Conservation (phyloP, 2,797 vertebrate genomes). For the Monodelphis domestica region DNA sequence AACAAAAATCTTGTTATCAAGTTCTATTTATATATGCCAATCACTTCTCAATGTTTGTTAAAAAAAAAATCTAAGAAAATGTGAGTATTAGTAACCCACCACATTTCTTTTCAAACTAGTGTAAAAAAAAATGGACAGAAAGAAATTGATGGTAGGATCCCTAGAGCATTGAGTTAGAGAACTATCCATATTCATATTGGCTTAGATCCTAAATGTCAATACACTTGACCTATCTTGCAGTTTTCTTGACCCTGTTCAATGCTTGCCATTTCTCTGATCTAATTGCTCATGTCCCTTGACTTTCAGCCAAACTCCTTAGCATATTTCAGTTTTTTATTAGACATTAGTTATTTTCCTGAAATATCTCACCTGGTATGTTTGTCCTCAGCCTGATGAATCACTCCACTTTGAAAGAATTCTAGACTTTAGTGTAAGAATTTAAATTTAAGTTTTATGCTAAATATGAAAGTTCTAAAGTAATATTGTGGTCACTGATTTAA, state of each 20-base stretch:
- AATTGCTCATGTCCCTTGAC: not conserved
- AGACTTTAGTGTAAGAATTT: constrained; percentile 13
- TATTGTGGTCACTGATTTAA: too few relatives aligned
- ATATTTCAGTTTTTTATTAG: not conserved
- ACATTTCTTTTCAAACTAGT: constrained; percentile 50
- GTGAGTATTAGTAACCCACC: constrained; percentile 54
- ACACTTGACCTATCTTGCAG: not conserved
- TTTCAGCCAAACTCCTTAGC: not conserved
- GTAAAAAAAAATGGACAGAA: constrained; percentile 58
- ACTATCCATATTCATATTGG: constrained; percentile 9
- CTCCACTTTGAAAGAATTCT: not conserved
- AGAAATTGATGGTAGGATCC: constrained; percentile 21
- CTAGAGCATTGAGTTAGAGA: constrained; percentile 15
- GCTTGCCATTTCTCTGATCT: not conserved
- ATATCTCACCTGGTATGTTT: not conserved
- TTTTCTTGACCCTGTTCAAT: not conserved
- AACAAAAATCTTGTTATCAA: constrained; percentile 43
- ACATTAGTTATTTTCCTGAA: constrained; percentile 22
- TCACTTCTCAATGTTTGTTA: constrained; percentile 51
- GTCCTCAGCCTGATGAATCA: not conserved
- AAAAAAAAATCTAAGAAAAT: constrained; percentile 67
- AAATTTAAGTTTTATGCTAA: too few relatives aligned
- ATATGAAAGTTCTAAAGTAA: too few relatives aligned
- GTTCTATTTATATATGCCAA: constrained; percentile 43
- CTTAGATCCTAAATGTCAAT: constrained; percentile 37